Evolutionary conservation across 2,113 vertebrate species (phyloP), one percentile per base, ranked within the genome.

Genomic region (Gambusia affinis): DNA sequence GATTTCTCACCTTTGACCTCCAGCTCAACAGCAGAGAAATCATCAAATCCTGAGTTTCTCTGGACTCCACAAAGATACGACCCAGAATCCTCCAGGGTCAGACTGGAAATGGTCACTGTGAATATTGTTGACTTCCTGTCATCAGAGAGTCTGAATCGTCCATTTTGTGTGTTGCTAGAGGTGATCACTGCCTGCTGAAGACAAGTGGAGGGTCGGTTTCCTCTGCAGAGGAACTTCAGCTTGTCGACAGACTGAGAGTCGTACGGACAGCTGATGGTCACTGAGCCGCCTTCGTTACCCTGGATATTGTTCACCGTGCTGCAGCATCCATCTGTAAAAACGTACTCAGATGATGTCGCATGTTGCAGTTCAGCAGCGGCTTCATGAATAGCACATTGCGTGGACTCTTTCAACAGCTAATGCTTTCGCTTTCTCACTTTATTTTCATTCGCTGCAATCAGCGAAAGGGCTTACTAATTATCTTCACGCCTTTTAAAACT

Each of bases 181-280:
- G 79, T 84, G 76, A 81, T 12, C 1, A 75, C 0, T 0, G 81
- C 84, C 60, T 70, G 35, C 72, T 81, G 47, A 75, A 64, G 76
- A 81, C 88, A 89, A 8, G 22, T 60, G 35, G 83, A 82, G 19
- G 67, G n/a, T 24, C 0, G 72, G 0, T 35, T 82, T 62, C 67
- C 83, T 79, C 64, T 84, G 81, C 88, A 89, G 65, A 89, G 15
- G 76, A 79, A 88, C 67, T 88, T 86, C 3, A 76, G n/a, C 6
- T 44, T 70, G 64, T 68, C 33, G 35, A 24, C 12, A 60, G 72
- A 1, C 8, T 12, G 0, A 1, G 60, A 1, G 3, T 67, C 35
- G 12, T 84, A 78, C 0, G 0, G 7, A 72, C 79, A 88, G 31
- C 8, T 65, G 22, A 87, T 0, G 3, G 79, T 72, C 57, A 42